Evolutionary conservation across 2,888 invertebrate genomes (phyloP).

Genomic region (Pandemis heparana): DNA sequence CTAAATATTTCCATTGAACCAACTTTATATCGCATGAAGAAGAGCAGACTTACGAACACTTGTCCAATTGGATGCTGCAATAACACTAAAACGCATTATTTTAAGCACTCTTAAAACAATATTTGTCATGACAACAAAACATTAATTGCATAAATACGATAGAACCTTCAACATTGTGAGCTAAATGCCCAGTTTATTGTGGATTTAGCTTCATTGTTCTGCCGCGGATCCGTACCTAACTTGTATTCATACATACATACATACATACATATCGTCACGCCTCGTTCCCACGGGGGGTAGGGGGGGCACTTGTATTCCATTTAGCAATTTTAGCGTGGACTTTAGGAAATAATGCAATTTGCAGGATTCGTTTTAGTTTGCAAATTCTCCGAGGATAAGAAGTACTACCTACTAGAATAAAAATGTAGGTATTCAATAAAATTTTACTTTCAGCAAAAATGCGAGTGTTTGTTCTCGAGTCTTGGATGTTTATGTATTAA

Average conservation of each 20-base stretch:
- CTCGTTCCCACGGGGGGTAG: too few relatives aligned
- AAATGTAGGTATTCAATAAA: too few relatives aligned
- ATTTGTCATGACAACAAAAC: too few relatives aligned
- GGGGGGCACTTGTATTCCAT: neutral
- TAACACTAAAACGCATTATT: too few relatives aligned
- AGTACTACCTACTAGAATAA: neutral
- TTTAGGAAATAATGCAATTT: neutral
- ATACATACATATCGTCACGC: too few relatives aligned
- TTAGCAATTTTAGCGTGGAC: neutral
- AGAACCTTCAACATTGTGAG: neutral
- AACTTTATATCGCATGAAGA: slow-evolving; percentile 29
- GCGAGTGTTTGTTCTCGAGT: too few relatives aligned
- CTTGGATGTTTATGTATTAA: too few relatives aligned
- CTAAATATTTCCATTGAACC: slow-evolving; percentile 52
- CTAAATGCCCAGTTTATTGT: neutral
- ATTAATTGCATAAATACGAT: neutral
- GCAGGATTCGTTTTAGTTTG: neutral
- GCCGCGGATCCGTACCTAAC: neutral
- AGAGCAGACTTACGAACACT: too few relatives aligned
- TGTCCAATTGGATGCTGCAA: too few relatives aligned
- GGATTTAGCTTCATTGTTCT: neutral
- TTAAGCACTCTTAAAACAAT: too few relatives aligned
- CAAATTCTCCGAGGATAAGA: neutral
- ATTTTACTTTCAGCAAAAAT: too few relatives aligned
- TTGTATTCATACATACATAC: too few relatives aligned